These are phyloP conservation scores for Florisuga fusca DNA, from an alignment of 2,797 vertebrate genomes.

Conservation along the genomic window DNA sequence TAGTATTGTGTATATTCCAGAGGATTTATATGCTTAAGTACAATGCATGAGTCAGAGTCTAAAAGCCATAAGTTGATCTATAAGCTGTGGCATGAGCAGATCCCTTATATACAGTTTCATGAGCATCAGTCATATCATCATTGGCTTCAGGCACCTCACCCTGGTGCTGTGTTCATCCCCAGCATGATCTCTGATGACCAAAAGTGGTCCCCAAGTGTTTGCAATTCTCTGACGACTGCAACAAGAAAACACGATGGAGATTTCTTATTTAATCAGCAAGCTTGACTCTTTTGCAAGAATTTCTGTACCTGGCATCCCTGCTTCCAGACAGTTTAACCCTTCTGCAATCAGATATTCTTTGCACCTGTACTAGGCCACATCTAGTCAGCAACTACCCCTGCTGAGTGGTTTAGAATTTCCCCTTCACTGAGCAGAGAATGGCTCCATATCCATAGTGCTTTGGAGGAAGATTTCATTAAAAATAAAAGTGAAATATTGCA, in stretches of 20 bases:
- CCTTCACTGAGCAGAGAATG: neutral
- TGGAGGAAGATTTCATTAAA: neutral
- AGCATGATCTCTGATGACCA: neutral
- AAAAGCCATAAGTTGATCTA: neutral
- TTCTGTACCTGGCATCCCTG: neutral
- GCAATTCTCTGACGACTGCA: rapidly evolving
- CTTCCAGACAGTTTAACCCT: neutral
- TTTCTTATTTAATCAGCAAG: neutral
- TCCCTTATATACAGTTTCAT: neutral
- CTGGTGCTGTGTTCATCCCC: neutral
- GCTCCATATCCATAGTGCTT: neutral
- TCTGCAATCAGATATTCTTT: neutral
- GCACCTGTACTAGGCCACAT: neutral
- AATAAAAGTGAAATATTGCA: neutral
- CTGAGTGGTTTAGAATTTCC: neutral
- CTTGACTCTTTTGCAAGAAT: neutral
- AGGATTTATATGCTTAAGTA: neutral
- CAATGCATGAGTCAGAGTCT: too few species aligned
- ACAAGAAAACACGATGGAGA: neutral
- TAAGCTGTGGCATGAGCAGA: rapidly evolving
- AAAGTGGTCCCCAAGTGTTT: neutral
- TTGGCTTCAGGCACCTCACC: neutral
- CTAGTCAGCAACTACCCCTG: neutral
- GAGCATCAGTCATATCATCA: rapidly evolving
- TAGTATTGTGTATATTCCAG: neutral